Base-by-base conservation (phyloP, 2,888 invertebrate genomes). In the Lycophotia porphyrea region DNA sequence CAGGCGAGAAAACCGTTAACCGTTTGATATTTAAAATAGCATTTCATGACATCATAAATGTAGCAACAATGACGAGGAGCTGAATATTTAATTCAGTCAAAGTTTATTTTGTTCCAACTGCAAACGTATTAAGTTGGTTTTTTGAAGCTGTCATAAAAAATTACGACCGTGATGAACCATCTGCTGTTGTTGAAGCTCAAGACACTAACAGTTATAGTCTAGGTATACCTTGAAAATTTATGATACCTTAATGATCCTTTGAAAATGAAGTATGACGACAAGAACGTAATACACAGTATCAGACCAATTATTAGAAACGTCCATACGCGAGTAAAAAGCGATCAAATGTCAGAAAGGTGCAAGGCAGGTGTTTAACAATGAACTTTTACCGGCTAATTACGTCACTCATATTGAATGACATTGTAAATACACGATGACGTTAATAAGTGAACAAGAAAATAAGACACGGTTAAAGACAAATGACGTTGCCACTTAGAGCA, bases 291-390 rank as follows among this genome's bases (percentile, higher is more conserved):
- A 39, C n/a, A 34, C 9, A 13, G 34, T 58, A 44, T 44, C 44
- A 42, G 31, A 52, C 58, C 58, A 76, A 70, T 84, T 64, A 77
- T 34, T 73, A 78, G 74, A 71, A 76, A 36, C 15, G 34, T 39
- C 47, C 52, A 39, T 63, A 60, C 18, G 21, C 5, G 52, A 18
- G 71, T 76, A 68, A 76, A 81, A 78, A 77, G 39, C 27, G 73
- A 84, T 84, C 60, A 52, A 66, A 74, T 86, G 75, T 76, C 79
- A 79, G 63, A 84, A 88, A 87, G 86, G 88, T 84, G 86, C 79
- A 81, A 82, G 70, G 39, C 87, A 87, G 86, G 80, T 87, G 87
- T 65, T 39, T 58, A 69, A 66, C 39, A 79, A 70, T 84, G 64
- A 80, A 76, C 79, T 77, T 86, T 86, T 82, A 78, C 74, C 11